phyloP scores from a whole-genome alignment of 64 coral and sea anemone genomes.

The Acropora yongei region DNA sequence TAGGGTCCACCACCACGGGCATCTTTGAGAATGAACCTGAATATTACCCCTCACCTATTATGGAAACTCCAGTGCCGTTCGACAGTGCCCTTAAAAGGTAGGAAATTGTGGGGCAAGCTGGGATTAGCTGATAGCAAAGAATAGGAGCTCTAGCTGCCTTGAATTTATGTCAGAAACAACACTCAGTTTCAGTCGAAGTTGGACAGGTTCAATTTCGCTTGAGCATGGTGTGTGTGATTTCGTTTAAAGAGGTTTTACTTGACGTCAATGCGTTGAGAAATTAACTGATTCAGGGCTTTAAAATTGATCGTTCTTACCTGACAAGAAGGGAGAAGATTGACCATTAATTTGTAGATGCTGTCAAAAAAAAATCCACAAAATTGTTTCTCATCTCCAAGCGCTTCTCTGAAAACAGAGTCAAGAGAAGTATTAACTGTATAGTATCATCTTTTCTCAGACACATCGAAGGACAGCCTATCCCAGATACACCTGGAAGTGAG shows the following conservation, averaged over 20 bases:
- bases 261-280: background rate
- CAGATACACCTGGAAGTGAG: slow-evolving; percentile 73
- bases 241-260: background rate
- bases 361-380: too few species aligned
- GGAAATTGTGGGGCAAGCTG: background rate
- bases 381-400: background rate
- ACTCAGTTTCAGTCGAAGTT: too few species aligned
- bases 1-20: slow-evolving; percentile 69
- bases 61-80: slow-evolving; percentile 71
- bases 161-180: background rate
- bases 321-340: too few species aligned
- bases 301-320: too few species aligned
- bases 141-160: background rate
- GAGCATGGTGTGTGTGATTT: too few species aligned
- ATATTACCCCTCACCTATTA: slow-evolving; percentile 75
- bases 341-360: too few species aligned
- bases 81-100: slow-evolving; percentile 80
- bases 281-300: too few species aligned
- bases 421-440: background rate
- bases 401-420: background rate
- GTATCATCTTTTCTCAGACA: slow-evolving; percentile 46
- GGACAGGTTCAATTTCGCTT: too few species aligned
- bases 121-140: background rate
- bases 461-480: slow-evolving; percentile 79
- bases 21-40: slow-evolving; percentile 49